Evolutionary conservation across 2,113 vertebrate species (phyloP).

Genomic region (Lontra canadensis): DNA sequence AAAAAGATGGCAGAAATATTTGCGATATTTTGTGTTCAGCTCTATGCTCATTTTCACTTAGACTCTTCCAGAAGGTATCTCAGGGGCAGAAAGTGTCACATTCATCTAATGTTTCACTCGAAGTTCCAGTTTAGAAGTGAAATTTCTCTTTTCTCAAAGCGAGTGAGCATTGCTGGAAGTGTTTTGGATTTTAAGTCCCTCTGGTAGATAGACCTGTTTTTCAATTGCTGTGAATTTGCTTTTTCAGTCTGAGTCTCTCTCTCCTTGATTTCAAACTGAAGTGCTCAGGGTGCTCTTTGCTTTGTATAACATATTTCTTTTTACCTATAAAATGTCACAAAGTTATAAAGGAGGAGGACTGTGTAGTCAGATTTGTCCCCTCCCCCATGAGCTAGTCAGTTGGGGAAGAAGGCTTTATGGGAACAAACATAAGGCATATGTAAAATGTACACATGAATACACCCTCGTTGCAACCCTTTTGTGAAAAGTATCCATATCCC

Average conservation of each 20-base stretch:
- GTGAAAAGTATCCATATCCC: slow-evolving; percentile 8
- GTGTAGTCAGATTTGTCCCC: neutral
- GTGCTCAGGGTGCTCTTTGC: neutral
- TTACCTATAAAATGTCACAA: neutral
- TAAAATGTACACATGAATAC: neutral
- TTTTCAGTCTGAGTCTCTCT: neutral
- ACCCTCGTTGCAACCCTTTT: neutral
- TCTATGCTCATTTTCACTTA: neutral
- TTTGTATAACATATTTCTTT: neutral
- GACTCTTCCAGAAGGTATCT: neutral
- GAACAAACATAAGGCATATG: slow-evolving; percentile 46
- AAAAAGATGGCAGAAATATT: neutral
- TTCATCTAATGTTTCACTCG: neutral
- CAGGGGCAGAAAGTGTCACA: too few relatives aligned
- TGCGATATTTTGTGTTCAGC: neutral
- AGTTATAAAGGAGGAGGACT: slow-evolving; percentile 33
- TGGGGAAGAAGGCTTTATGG: slow-evolving; percentile 25
- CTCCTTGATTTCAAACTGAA: neutral
- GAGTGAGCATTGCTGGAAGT: neutral
- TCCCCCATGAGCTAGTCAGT: neutral
- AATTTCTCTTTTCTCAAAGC: neutral
- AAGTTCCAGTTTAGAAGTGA: neutral
- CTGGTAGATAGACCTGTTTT: neutral
- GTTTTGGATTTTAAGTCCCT: neutral
- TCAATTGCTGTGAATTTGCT: neutral